These are phyloP conservation scores for Cetonia aurata DNA, from an alignment of 2,888 invertebrate genomes.

Conservation along the genomic window DNA sequence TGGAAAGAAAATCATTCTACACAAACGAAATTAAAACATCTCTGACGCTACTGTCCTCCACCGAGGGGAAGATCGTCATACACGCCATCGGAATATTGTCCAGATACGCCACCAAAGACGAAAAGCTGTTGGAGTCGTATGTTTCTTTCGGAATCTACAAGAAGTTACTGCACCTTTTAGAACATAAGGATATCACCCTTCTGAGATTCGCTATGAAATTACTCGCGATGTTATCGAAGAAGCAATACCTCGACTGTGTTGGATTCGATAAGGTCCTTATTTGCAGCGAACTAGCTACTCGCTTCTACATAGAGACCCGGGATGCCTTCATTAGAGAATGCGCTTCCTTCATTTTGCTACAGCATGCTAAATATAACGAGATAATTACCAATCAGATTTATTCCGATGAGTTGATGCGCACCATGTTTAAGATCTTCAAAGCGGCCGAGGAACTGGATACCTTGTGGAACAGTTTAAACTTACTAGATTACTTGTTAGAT, in stretches of 20 bases:
- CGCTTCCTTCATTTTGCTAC: conserved; percentile 21
- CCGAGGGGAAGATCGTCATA: conserved; percentile 16
- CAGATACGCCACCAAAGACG: conserved; percentile 18
- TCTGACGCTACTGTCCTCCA: conserved; percentile 18
- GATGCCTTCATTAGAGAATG: conserved; percentile 39
- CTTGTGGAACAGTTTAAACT: conserved; percentile 30
- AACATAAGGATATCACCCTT: not conserved
- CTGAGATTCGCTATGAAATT: conserved; percentile 34
- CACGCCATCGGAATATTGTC: conserved; percentile 20
- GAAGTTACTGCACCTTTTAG: conserved; percentile 21
- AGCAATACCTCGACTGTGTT: not conserved
- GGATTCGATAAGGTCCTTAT: conserved; percentile 5
- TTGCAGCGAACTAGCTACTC: conserved; percentile 3
- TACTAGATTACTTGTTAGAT: conserved; percentile 24
- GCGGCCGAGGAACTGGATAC: conserved; percentile 21
- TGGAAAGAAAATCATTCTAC: conserved; percentile 16
- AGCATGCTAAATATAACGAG: conserved; percentile 14
- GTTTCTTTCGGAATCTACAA: conserved; percentile 19
- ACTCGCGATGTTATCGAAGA: conserved; percentile 14
- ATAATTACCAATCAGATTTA: conserved; percentile 26
- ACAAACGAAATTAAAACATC: conserved; percentile 30
- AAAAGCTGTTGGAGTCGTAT: not conserved
- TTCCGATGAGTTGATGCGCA: conserved; percentile 12
- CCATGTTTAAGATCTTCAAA: conserved; percentile 14
- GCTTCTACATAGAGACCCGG: conserved; percentile 13